Base-by-base conservation (phyloP, 2,888 invertebrate species). In the Eupeodes luniger region DNA sequence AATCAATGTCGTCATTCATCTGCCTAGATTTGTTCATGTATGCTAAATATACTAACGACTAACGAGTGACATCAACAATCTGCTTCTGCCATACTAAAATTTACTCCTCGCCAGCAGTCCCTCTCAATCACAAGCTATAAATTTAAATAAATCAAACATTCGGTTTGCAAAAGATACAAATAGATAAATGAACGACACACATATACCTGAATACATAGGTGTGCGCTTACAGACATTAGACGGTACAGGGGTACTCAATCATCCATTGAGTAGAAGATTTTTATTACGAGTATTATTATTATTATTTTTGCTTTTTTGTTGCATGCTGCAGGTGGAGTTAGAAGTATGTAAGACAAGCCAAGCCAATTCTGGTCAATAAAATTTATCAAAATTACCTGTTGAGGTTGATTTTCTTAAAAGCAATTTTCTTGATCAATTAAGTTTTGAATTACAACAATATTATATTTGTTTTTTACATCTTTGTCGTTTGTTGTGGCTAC, bases 361-460 rank as follows among this genome's bases (percentile, higher is more conserved):
- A 16, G 55, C 34, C 40, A 27, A 79, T 78, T 78, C 62, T 49
- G 61, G 64, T 70, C 84, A 80, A 70, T 80, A 85, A 81, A 86
- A 78, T 53, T 74, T 78, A 67, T 74, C 81, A 62, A 77, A 78
- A 67, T 55, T 47, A 75, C 62, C 74, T 81, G 78, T 74, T 40
- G 36, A 66, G 49, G 72, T 67, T 53, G 11, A 77, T 62, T 66
- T 47, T 64, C 36, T 47, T 55, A n/a, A 76, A 80, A 81, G 69
- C 64, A 70, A 57, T 82, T 85, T 80, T 80, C 85, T 80, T 79
- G 82, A 78, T 82, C 86, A 78, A 86, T 79, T 86, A 86, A 79
- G 44, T 72, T 82, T 75, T 79, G 69, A 86, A 64, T 86, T 78
- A 81, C 81, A 75, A 53, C 75, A 51, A 19, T 64, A 55, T 67